Evolutionary conservation across 2,888 invertebrate genomes (phyloP).

Genomic region (Hemistola chrysoprasaria): DNA sequence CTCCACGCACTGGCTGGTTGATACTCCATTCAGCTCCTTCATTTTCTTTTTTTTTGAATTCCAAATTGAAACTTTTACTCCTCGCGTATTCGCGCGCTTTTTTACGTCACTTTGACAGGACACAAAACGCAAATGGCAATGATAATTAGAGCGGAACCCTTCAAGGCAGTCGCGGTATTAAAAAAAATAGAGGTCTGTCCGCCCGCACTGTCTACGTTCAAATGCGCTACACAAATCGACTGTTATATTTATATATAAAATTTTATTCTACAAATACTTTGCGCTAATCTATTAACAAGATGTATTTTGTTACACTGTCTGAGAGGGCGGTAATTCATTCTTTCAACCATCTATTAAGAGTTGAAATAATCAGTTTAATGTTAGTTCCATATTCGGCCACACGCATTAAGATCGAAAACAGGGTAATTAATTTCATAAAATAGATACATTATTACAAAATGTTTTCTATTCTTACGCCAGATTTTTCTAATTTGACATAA

Average conservation of each 20-base stretch:
- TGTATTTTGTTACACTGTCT: too few relatives aligned
- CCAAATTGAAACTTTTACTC: slow-evolving; percentile 23
- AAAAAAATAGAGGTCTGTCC: slow-evolving; percentile 33
- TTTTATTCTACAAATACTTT: too few relatives aligned
- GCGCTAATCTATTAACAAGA: too few relatives aligned
- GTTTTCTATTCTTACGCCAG: slow-evolving; percentile 25
- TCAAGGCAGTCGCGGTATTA: slow-evolving; percentile 57
- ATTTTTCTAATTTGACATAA: slow-evolving; percentile 14
- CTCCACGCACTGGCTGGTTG: slow-evolving; percentile 51
- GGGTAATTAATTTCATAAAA: slow-evolving; percentile 6
- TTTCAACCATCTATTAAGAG: slow-evolving; percentile 14
- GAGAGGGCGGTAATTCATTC: too few relatives aligned
- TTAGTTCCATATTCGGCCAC: too few relatives aligned
- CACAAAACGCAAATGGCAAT: slow-evolving; percentile 45
- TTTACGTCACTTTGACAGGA: slow-evolving; percentile 71
- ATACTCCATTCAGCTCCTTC: slow-evolving; percentile 66
- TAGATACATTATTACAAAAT: slow-evolving; percentile 15
- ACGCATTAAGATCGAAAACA: too few relatives aligned
- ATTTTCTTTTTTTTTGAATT: slow-evolving; percentile 57
- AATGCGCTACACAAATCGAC: slow-evolving; percentile 30
- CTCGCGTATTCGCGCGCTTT: slow-evolving; percentile 59
- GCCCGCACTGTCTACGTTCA: slow-evolving; percentile 29
- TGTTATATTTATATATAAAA: slow-evolving; percentile 46
- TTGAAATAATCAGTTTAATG: slow-evolving; percentile 26
- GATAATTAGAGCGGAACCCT: slow-evolving; percentile 52